Conservation (phyloP, 2,888 invertebrate species). For the Merodon equestris region DNA sequence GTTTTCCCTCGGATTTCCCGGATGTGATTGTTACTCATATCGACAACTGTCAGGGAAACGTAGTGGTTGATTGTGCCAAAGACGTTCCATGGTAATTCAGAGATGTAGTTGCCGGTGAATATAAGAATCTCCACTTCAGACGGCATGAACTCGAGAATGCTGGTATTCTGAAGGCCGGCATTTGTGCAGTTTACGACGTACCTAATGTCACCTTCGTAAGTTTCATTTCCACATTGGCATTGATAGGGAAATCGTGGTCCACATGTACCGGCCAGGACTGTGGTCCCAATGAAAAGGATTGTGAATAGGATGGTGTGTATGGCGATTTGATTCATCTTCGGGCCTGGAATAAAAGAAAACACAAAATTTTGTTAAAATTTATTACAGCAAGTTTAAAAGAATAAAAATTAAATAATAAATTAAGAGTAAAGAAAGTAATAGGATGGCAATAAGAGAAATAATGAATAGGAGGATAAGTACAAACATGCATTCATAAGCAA, state of each 20-base stretch:
- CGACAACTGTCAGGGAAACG: constrained; percentile 82
- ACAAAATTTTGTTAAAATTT: too few species aligned
- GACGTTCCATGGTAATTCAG: constrained; percentile 84
- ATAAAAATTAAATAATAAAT: too few species aligned
- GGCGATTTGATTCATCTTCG: constrained; percentile 46
- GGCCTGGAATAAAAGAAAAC: constrained; percentile 23
- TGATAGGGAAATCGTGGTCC: constrained; percentile 79
- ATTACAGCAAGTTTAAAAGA: too few species aligned
- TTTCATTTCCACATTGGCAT: constrained; percentile 81
- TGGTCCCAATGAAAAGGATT: constrained; percentile 38
- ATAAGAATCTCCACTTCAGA: constrained; percentile 84
- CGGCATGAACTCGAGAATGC: constrained; percentile 83
- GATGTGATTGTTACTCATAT: constrained; percentile 87
- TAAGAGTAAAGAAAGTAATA: too few species aligned
- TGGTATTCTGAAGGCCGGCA: constrained; percentile 81
- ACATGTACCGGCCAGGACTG: constrained; percentile 73
- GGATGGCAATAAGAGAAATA: too few species aligned
- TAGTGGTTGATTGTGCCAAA: constrained; percentile 83
- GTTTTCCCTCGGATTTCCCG: constrained; percentile 86
- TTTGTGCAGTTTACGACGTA: constrained; percentile 87
- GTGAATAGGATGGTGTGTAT: constrained; percentile 25
- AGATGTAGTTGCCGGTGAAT: constrained; percentile 85
- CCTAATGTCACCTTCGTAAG: constrained; percentile 80
- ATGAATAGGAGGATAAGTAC: too few species aligned
- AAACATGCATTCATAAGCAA: too few species aligned